Conservation (phyloP, 2,888 invertebrate genomes). For the Myathropa florea region DNA sequence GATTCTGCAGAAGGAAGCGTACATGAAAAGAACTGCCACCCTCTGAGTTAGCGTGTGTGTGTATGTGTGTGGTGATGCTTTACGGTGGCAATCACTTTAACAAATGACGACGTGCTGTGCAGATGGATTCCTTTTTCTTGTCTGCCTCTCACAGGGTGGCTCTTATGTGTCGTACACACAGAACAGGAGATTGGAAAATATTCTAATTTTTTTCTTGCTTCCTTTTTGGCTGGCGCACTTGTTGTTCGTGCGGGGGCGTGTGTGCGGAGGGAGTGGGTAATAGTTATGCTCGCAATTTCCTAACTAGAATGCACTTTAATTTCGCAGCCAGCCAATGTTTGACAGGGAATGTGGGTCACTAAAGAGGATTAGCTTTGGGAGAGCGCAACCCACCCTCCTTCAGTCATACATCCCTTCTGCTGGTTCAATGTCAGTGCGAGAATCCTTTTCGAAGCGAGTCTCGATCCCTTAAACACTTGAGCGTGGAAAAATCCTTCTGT, state of each 20-base stretch:
- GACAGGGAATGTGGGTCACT: background rate
- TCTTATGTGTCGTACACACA: constrained; percentile 46
- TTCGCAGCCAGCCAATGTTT: background rate
- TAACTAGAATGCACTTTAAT: constrained; percentile 25
- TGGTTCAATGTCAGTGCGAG: background rate
- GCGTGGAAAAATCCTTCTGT: constrained; percentile 23
- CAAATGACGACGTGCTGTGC: constrained; percentile 68
- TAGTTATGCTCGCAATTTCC: background rate
- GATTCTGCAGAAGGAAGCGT: constrained; percentile 47
- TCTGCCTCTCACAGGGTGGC: constrained; percentile 14
- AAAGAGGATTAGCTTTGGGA: background rate
- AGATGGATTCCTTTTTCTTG: constrained; percentile 59
- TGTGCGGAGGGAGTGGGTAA: background rate
- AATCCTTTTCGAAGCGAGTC: background rate
- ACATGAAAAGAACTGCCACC: background rate
- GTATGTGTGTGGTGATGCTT: constrained; percentile 25
- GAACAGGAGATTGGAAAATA: constrained; percentile 69
- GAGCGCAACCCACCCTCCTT: too few relatives aligned
- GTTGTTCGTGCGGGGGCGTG: constrained; percentile 8
- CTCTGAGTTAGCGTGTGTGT: background rate
- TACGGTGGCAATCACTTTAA: constrained; percentile 65
- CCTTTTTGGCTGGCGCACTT: constrained; percentile 41
- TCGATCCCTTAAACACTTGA: constrained; percentile 2
- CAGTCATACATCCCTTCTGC: background rate
- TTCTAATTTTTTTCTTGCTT: constrained; percentile 24